These are phyloP conservation scores for Bettongia penicillata DNA, from an alignment of 2,113 vertebrate species.

Conservation along the genomic window DNA sequence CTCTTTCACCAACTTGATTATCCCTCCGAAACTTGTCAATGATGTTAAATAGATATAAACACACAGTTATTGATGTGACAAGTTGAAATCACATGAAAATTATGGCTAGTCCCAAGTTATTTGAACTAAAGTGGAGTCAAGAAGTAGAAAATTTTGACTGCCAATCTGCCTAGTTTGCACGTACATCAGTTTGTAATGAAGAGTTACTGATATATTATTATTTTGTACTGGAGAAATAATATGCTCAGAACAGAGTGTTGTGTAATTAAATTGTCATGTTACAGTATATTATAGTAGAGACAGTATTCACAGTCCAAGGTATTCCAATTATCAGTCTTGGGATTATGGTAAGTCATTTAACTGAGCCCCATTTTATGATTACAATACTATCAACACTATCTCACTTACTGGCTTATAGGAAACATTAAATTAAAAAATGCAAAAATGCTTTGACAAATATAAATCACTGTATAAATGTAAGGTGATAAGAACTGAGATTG, in stretches of 20 bases:
- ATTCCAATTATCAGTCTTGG: background rate
- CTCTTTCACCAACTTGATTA: background rate
- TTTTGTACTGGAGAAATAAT: background rate
- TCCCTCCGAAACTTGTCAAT: background rate
- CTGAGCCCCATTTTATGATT: background rate
- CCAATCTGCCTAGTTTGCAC: background rate
- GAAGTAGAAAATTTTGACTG: background rate
- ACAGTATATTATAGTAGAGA: background rate
- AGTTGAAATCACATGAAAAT: background rate
- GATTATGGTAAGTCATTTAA: background rate
- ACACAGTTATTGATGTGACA: background rate
- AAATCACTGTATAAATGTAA: background rate
- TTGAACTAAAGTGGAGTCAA: background rate
- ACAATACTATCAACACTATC: background rate
- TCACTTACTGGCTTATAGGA: background rate
- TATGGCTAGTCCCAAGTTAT: background rate
- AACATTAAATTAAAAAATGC: background rate
- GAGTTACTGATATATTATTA: background rate
- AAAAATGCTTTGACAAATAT: background rate
- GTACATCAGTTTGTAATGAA: background rate
- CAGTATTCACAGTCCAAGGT: background rate
- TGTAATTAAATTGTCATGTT: background rate
- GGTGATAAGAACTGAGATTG: background rate
- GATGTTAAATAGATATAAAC: background rate
- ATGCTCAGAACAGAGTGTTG: background rate